Evolutionary conservation across 2,888 invertebrate species (phyloP).

Genomic region (Drosophila anceps): DNA sequence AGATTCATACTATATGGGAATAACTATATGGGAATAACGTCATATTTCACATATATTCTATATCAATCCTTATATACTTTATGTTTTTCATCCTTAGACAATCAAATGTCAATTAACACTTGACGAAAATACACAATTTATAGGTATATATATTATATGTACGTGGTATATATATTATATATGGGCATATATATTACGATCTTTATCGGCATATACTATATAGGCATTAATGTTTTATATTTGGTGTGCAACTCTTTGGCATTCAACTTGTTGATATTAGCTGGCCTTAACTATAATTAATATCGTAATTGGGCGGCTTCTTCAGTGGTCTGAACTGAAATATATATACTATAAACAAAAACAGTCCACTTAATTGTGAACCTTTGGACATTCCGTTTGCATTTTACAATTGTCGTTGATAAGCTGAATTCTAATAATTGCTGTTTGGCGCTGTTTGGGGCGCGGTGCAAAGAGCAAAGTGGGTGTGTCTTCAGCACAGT

Average conservation of each 20-base stretch:
- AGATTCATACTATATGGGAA: not conserved
- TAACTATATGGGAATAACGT: not conserved
- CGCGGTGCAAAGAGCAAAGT: slow-evolving; percentile 63
- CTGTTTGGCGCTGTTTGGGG: slow-evolving; percentile 22
- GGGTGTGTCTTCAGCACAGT: slow-evolving; percentile 60
- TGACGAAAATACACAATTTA: too few species aligned
- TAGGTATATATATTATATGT: too few species aligned
- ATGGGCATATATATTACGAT: not conserved
- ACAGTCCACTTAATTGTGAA: slow-evolving; percentile 22
- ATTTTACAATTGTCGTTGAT: slow-evolving; percentile 57
- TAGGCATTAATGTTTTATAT: not conserved
- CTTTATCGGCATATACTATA: not conserved
- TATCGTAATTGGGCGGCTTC: slow-evolving; percentile 16
- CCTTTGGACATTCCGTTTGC: slow-evolving; percentile 36
- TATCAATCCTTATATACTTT: too few species aligned
- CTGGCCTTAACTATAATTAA: slow-evolving; percentile 3
- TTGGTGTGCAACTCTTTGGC: not conserved
- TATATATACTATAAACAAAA: not conserved
- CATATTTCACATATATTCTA: not conserved
- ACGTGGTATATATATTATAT: too few species aligned
- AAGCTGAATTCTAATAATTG: slow-evolving; percentile 46
- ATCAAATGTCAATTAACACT: not conserved
- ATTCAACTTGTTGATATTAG: not conserved
- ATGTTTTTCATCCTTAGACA: not conserved
- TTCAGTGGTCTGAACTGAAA: slow-evolving; percentile 10